These are phyloP conservation scores for Colinus virginianus DNA, from an alignment of 2,113 vertebrate genomes.

Conservation along the genomic window DNA sequence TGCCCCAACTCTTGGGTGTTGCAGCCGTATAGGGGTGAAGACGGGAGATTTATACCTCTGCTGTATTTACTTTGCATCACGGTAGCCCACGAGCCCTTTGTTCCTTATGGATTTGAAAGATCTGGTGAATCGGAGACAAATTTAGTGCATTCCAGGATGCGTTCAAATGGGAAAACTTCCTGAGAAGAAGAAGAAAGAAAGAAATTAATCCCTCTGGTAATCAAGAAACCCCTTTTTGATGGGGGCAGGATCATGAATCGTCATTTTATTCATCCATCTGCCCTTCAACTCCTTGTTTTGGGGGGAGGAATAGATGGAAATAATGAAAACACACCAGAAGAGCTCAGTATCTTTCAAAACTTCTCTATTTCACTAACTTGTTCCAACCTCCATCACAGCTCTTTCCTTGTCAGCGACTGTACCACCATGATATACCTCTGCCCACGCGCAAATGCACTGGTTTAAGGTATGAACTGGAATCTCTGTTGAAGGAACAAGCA, in stretches of 20 bases:
- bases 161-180: neutral
- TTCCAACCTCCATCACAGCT: conserved; percentile 52
- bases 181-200: neutral
- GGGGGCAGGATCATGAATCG: neutral
- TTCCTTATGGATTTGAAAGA: neutral
- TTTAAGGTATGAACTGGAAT: conserved; percentile 58
- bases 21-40: neutral
- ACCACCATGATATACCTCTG: conserved; percentile 3
- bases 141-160: neutral
- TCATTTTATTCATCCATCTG: neutral
- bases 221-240: neutral
- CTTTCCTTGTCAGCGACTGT: conserved; percentile 47
- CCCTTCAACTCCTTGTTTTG: neutral
- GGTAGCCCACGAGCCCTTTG: neutral
- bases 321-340: conserved; percentile 34
- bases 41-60: neutral
- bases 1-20: neutral
- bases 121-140: neutral
- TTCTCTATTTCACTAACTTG: conserved; percentile 36
- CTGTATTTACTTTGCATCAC: neutral
- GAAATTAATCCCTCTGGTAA: neutral
- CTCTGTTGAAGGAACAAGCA: conserved; percentile 56
- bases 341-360: conserved; percentile 1
- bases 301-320: no score
- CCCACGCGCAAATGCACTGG: conserved; percentile 49